Base-by-base conservation (phyloP, 2,888 invertebrate species). In the Melanotus villosus region DNA sequence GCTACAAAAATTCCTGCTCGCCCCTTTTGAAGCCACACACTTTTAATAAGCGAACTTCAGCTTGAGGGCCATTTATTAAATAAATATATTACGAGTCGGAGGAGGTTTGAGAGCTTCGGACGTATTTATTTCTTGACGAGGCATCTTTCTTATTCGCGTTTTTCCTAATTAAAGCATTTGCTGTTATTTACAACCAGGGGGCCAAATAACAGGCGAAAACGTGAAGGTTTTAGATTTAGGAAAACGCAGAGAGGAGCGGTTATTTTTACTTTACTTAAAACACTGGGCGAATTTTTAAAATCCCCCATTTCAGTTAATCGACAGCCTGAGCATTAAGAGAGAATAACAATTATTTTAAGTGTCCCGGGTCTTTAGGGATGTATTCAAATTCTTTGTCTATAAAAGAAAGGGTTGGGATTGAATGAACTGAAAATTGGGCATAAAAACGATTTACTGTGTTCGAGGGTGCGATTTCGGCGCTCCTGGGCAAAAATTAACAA, bases 261-360 rank as follows among this genome's bases (percentile, higher is more conserved):
- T 19, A 43, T 26, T 26, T 50, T 50, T 50, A 16, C 26, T 23
- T 50, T 18, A n/a, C n/a, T n/a, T n/a, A n/a, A 26, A 26, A 7
- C 26, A 7, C 26, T 7, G 18, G 41, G 54, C 30, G 45, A 47
- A 64, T 47, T 72, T 72, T 69, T 62, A 71, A 67, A 68, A 36
- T 41, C 65, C 54, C 34, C 66, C 60, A 43, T 52, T n/a, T n/a
- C n/a, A n/a, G n/a, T 74, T 72, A 70, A 74, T 66, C 72, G 70
- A 54, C 66, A 63, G 65, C 43, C 67, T 64, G 41, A 68, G 71
- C 70, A 71, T 75, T 73, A 74, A 68, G 76, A 73, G 73, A 72
- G 73, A 77, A 79, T 78, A 79, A 81, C 80, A 82, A 82, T 82
- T 81, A 82, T 81, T 80, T 78, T 79, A 80, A 82, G 82, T 81